phyloP scores from a whole-genome alignment of 2,113 vertebrate species.

The Callorhinus ursinus region DNA sequence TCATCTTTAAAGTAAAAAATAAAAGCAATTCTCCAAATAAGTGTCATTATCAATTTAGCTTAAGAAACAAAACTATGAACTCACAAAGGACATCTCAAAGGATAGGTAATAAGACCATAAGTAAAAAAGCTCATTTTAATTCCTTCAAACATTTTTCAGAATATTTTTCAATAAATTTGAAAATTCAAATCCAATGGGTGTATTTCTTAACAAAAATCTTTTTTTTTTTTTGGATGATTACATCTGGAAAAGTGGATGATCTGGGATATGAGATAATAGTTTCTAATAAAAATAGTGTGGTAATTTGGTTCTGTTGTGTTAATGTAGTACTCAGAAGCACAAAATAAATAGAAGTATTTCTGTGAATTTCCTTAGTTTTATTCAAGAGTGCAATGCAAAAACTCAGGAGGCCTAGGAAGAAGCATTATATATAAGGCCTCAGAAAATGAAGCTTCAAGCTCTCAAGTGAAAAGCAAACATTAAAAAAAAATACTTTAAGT shows the following conservation, averaged over 20 bases:
- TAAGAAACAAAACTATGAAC: not conserved
- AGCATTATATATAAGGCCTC: not conserved
- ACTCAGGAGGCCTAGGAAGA: not conserved
- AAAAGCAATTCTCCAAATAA: not conserved
- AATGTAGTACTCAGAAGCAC: not conserved
- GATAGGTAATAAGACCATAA: not conserved
- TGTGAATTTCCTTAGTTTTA: not conserved
- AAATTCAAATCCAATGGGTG: not conserved
- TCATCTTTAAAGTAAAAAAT: slow-evolving; percentile 2
- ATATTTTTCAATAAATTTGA: not conserved
- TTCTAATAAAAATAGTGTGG: not conserved
- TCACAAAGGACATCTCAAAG: not conserved
- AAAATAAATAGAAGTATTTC: not conserved
- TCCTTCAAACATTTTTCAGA: not conserved
- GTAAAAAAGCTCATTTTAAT: not conserved
- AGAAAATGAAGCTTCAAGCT: not conserved
- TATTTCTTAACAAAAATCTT: not conserved
- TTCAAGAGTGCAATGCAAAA: not conserved
- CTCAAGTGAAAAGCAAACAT: not conserved
- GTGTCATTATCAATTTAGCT: not conserved
- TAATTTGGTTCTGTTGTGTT: not conserved
- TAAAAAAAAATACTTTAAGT: not conserved
- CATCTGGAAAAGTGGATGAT: not conserved
- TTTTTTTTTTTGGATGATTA: not conserved
- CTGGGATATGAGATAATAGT: not conserved